Evolutionary conservation across 2,888 invertebrate genomes (phyloP), one percentile per base, ranked within the genome.

Genomic region (Emmelina monodactyla): DNA sequence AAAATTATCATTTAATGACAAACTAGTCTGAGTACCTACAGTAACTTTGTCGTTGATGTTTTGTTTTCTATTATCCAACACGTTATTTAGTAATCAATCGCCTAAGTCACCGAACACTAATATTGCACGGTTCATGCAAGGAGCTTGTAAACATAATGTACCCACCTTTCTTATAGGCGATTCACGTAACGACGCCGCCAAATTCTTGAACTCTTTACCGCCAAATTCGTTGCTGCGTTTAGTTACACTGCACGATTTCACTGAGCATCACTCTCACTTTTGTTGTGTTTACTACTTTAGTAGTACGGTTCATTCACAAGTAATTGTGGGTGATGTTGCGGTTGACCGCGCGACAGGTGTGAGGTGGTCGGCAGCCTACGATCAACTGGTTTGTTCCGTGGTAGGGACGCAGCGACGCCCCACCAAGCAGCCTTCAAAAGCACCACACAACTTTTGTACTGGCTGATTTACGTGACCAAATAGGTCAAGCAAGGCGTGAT

Each of bases 261-360:
- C 72, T 69, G 56, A 59, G 50, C 63, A 69, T 67, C 62, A 70
- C 73, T 67, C 47, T 63, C 58, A 58, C 57, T 57, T 51, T 35
- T 50, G 25, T 11, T 9, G 6, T n/a, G 25, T 25, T 10, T 25
- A 25, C 25, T 7, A 25, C 6, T 4, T 25, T 25, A 9, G 25
- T 10, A 11, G 9, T 11, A 49, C 44, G 38, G 49, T 55, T 61
- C 58, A 63, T 65, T 62, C 56, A 58, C 44, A 38, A 44, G 34
- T 31, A 15, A 16, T 2, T 9, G 7, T 3, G 35, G 10, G 10
- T 10, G 30, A 9, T 11, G 30, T 37, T 11, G 37, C 16, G 34
- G 34, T 29, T 33, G 19, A 22, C 32, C 39, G 37, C 37, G 38
- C 40, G 48, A 46, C 50, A 48, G 42, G 61, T 54, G 54, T 45